Percentiles rank a stretch among this genome's conserved stretches.
These are phyloP conservation scores for Delphinus delphis DNA, from an alignment of 2,113 vertebrate genomes.

Conservation along the genomic window DNA sequence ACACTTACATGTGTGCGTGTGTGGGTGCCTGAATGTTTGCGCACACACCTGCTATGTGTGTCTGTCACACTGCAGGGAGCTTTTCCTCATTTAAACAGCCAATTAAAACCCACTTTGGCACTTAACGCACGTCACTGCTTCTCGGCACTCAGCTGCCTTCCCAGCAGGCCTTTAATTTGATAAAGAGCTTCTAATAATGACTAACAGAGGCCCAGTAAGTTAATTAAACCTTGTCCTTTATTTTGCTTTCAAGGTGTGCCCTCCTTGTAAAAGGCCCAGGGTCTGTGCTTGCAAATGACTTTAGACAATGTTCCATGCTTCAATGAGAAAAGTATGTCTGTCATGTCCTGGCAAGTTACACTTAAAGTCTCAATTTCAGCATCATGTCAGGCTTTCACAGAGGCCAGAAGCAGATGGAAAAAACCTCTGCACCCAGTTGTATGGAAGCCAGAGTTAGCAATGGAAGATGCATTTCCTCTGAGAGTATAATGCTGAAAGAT, in stretches of 20 bases:
- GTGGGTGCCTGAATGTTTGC: neutral
- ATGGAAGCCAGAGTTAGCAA: conserved; percentile 60
- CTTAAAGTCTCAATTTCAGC: conserved; percentile 82
- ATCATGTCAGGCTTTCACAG: conserved; percentile 76
- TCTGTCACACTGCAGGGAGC: conserved; percentile 77
- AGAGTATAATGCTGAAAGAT: conserved; percentile 69
- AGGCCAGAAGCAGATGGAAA: conserved; percentile 80
- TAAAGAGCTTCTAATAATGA: conserved; percentile 83
- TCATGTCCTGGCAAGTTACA: conserved; percentile 81
- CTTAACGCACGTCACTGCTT: conserved; percentile 80
- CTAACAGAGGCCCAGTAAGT: conserved; percentile 82
- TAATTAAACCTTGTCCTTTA: conserved; percentile 81
- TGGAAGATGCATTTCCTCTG: conserved; percentile 75
- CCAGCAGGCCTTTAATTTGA: conserved; percentile 87
- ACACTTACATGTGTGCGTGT: neutral
- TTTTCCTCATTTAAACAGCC: conserved; percentile 84
- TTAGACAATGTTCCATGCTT: conserved; percentile 80
- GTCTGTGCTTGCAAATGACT: conserved; percentile 69
- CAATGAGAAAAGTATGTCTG: conserved; percentile 83
- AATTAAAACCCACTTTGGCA: conserved; percentile 84
- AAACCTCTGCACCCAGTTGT: conserved; percentile 65
- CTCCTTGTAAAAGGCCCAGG: conserved; percentile 71
- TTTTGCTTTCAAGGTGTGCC: conserved; percentile 81
- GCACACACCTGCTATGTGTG: neutral
- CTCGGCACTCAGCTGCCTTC: conserved; percentile 78